phyloP scores from a whole-genome alignment of 1,140 invertebrate genomes.

The Nilaparvata lugens region DNA sequence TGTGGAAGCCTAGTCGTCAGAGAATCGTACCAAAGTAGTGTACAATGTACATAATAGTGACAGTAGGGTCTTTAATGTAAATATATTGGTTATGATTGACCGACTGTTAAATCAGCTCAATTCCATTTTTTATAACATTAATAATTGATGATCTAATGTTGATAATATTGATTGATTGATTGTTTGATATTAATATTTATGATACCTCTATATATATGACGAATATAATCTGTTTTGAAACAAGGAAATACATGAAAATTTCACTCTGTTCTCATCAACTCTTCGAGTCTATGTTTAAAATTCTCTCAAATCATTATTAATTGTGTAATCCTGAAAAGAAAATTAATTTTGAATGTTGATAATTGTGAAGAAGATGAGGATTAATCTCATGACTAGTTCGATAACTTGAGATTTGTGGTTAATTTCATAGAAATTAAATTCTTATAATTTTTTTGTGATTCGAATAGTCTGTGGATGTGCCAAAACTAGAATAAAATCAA shows the following conservation, averaged over 20 bases:
- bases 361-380: too few relatives aligned
- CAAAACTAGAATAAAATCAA: too few relatives aligned
- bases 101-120: slow-evolving; percentile 18
- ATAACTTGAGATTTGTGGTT: too few relatives aligned
- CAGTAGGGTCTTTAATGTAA: background rate
- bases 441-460: too few relatives aligned
- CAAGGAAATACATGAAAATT: slow-evolving; percentile 15
- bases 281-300: too few relatives aligned
- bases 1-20: slow-evolving; percentile 18
- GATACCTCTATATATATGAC: slow-evolving; percentile 1
- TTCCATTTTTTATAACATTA: slow-evolving; percentile 19
- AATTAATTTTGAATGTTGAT: too few relatives aligned
- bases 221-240: slow-evolving; percentile 10
- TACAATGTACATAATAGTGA: slow-evolving; percentile 22
- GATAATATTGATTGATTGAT: slow-evolving; percentile 7
- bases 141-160: slow-evolving; percentile 19
- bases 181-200: slow-evolving; percentile 5
- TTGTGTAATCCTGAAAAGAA: too few relatives aligned
- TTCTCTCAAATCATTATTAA: too few relatives aligned
- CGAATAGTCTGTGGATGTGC: too few relatives aligned
- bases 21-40: slow-evolving; percentile 26
- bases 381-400: too few relatives aligned
- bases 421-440: too few relatives aligned
- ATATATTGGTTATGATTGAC: background rate
- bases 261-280: slow-evolving; percentile 6